Conservation (phyloP, 2,888 invertebrate species). For the Endomychus coccineus region DNA sequence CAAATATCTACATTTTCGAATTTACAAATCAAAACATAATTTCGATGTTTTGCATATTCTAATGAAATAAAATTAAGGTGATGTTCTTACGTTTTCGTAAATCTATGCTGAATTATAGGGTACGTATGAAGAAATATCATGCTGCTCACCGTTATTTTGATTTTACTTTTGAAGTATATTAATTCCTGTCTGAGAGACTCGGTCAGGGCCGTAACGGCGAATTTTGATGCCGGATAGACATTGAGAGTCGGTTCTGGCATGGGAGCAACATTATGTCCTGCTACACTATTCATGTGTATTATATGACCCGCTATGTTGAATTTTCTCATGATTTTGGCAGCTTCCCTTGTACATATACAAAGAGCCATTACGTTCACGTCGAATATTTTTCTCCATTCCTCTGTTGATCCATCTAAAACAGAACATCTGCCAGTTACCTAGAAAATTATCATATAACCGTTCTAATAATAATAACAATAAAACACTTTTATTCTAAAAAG, state of each 20-base stretch:
- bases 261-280: conserved; percentile 17
- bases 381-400: conserved; percentile 23
- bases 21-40: too few relatives aligned
- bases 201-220: conserved; percentile 22
- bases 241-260: conserved; percentile 11
- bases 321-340: conserved; percentile 17
- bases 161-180: conserved; percentile 17
- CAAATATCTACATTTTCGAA: too few relatives aligned
- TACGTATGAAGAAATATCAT: too few relatives aligned
- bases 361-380: conserved; percentile 18
- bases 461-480: too few relatives aligned
- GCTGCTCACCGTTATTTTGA: conserved; percentile 24
- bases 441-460: too few relatives aligned
- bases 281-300: conserved; percentile 18
- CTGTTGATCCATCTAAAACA: conserved; percentile 20
- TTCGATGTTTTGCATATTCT: too few relatives aligned
- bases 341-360: conserved; percentile 19
- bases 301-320: conserved; percentile 20
- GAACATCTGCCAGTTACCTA: too few relatives aligned
- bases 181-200: conserved; percentile 23
- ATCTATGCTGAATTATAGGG: too few relatives aligned
- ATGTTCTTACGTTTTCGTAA: too few relatives aligned
- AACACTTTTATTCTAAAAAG: too few relatives aligned
- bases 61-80: too few relatives aligned
- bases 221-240: conserved; percentile 24